Evolutionary conservation across 2,888 invertebrate genomes (phyloP), one percentile per base, ranked within the genome.

Genomic region (Drosophila nigricruria): DNA sequence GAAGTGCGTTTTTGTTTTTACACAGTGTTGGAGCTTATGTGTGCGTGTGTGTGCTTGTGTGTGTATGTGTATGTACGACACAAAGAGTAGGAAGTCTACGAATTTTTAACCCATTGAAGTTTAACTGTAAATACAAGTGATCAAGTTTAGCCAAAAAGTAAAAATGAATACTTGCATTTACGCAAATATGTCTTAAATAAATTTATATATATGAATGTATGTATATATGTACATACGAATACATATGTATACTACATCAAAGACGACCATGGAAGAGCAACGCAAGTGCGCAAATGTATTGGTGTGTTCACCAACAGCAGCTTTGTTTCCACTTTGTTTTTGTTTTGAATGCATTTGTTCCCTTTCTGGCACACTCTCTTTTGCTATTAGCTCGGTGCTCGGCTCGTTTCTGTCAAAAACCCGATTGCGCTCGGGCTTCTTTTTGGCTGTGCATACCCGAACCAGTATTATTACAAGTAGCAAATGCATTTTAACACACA

Each of bases 301-400:
- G 32, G 74, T 77, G 74, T 77, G 56, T 78, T 53, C 70, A 73
- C 74, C 64, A 76, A 58, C 64, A 65, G 49, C 53, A 75, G 65
- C 75, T 77, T 77, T 77, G 78, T 77, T 78, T 76, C 73, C 23
- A 56, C 78, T 60, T 77, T 77, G 79, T 78, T 77, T 77, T 77
- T 77, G 77, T 77, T 77, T 78, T 77, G 79, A 73, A 77, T 79
- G 74, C 70, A 73, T 47, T 78, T 66, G 62, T 70, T 65, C 79
- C 79, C 74, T 77, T 78, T 78, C 65, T 73, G 43, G 47, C 78
- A 73, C 69, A 62, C 76, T 61, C 45, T 57, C 56, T 47, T 57
- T 54, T 47, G 38, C 61, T 50, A 47, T 69, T 49, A 60, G 56
- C 59, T 62, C 10, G 59, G n/a, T 38, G 34, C 36, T 77, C 65